Percentiles rank a stretch among this genome's conserved stretches.
phyloP scores from a whole-genome alignment of 1,140 invertebrate genomes.

The Bombus fervidus region DNA sequence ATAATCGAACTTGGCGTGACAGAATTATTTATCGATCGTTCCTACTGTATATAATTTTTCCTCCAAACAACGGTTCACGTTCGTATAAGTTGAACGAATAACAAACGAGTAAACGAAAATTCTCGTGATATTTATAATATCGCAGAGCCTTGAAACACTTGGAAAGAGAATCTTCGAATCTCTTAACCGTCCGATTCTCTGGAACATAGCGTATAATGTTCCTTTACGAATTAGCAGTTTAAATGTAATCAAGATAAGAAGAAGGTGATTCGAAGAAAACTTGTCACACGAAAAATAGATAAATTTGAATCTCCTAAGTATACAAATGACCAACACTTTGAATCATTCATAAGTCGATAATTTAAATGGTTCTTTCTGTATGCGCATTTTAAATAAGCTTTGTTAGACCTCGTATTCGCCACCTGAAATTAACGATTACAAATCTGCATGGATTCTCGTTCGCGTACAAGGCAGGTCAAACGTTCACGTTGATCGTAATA shows the following conservation, averaged over 20 bases:
- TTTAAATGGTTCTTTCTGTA: neutral
- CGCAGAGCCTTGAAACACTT: neutral
- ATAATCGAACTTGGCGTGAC: too few species aligned
- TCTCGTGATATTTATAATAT: neutral
- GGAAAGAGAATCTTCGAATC: neutral
- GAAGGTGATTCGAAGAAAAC: neutral
- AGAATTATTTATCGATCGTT: too few species aligned
- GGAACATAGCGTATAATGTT: neutral
- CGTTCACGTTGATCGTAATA: conserved; percentile 3
- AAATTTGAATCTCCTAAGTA: neutral
- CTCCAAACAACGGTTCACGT: neutral
- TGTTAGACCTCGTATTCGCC: too few species aligned
- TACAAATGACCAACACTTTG: neutral
- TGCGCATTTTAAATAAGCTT: neutral
- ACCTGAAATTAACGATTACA: neutral
- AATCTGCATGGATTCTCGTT: too few species aligned
- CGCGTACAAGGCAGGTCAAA: neutral
- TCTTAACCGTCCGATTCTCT: too few species aligned
- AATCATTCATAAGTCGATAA: neutral
- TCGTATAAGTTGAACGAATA: neutral
- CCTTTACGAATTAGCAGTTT: neutral
- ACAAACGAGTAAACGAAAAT: neutral
- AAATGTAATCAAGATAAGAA: too few species aligned
- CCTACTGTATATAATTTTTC: too few species aligned
- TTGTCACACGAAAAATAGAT: neutral